Evolutionary conservation across 2,113 vertebrate genomes (phyloP), one percentile per base, ranked within the genome.

Genomic region (Burhinus bistriatus): DNA sequence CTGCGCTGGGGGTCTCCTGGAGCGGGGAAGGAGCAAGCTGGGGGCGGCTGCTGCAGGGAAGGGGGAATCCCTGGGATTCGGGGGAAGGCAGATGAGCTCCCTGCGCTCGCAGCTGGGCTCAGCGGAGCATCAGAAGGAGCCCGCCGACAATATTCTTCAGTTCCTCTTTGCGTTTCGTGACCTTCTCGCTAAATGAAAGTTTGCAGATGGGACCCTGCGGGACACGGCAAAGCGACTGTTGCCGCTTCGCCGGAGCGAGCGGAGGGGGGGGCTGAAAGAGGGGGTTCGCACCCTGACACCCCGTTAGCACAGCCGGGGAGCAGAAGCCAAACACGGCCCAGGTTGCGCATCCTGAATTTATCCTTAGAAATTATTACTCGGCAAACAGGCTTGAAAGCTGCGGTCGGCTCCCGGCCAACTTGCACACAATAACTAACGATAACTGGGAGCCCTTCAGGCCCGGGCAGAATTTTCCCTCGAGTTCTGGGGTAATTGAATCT

Each of bases 251-350:
- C 15, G 8, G 55, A 62, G 30, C 11, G 49, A 49, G 49, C 22
- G 11, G 49, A 49, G n/a, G 6, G 55, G 6, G 55, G 6, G 19
- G 38, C 26, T 54, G 40, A 22, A 47, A 7, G 22, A 45, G 40
- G 36, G 9, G 27, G 27, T 19, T 51, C 38, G 11, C 20, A 21
- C 55, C 72, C 69, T 5, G 3, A 4, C 51, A 49, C 71, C 71
- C 65, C 52, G 0, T 82, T 17, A 38, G 66, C 9, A 14, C 29
- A 3, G n/a, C 1, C 6, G 2, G 11, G 59, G 45, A 49, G 57
- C 47, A 22, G 64, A 57, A 62, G 18, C 49, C 21, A 20, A 49
- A 23, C 21, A 22, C 22, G 23, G 21, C 54, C 11, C 18, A 4
- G 26, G 49, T 42, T 11, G 5, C 21, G 10, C 58, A 16, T 29